Evolutionary conservation across 2,888 invertebrate genomes (phyloP).

Genomic region (Volucella inflata): DNA sequence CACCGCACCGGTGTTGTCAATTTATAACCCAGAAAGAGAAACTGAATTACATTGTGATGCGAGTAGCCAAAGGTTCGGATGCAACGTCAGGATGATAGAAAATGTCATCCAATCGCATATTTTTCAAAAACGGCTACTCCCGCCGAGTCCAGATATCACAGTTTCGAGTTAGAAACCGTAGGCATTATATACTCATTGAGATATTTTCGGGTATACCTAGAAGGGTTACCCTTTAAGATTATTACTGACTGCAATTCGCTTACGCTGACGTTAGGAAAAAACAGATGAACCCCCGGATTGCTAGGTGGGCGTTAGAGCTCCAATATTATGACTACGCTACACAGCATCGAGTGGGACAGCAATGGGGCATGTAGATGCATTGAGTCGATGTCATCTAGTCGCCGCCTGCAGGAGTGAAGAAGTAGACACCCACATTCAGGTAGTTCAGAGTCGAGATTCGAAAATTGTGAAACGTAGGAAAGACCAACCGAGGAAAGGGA

Average conservation of each 20-base stretch:
- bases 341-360: neutral
- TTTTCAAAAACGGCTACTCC: constrained; percentile 77
- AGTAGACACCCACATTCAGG: too few relatives aligned
- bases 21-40: constrained; percentile 76
- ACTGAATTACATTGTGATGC: constrained; percentile 79
- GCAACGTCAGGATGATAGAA: constrained; percentile 68
- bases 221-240: constrained; percentile 76
- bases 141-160: constrained; percentile 77
- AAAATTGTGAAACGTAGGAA: too few relatives aligned
- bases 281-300: too few relatives aligned
- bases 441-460: neutral
- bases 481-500: too few relatives aligned
- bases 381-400: too few relatives aligned
- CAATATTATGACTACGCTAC: too few relatives aligned
- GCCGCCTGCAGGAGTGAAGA: too few relatives aligned
- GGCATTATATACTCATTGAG: constrained; percentile 77
- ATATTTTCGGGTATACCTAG: constrained; percentile 77
- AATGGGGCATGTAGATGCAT: neutral
- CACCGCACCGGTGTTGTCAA: constrained; percentile 76
- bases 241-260: constrained; percentile 78
- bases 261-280: constrained; percentile 76
- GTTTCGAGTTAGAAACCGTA: constrained; percentile 79
- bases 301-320: too few relatives aligned
- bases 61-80: constrained; percentile 77
- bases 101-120: constrained; percentile 78